Evolutionary conservation across 2,113 vertebrate genomes (phyloP).

Genomic region (Lepus europaeus): DNA sequence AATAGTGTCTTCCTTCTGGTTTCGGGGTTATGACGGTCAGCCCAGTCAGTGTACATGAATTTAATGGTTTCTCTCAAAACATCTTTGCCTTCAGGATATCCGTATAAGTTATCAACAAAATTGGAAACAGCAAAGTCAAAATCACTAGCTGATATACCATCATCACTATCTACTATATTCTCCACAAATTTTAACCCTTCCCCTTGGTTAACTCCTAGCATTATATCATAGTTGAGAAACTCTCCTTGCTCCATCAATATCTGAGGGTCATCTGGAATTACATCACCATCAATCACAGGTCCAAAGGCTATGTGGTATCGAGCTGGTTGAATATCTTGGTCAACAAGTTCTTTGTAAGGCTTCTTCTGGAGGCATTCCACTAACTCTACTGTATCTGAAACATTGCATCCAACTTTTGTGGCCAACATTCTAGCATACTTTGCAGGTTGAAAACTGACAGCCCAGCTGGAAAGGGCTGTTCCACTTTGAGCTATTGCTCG

Average conservation of each 20-base stretch:
- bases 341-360: conserved; percentile 98
- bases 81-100: conserved; percentile 99
- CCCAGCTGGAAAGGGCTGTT: conserved; percentile 98
- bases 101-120: conserved; percentile 98
- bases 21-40: conserved; percentile 97
- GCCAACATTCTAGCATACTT: conserved; percentile 98
- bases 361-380: conserved; percentile 97
- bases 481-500: conserved; percentile 99
- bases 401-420: conserved; percentile 98
- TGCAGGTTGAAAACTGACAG: conserved; percentile 98
- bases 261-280: conserved; percentile 98
- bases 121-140: conserved; percentile 99
- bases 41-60: conserved; percentile 99
- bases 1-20: conserved; percentile 96
- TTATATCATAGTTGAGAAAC: conserved; percentile 99
- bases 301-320: conserved; percentile 99
- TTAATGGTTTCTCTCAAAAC: conserved; percentile 98
- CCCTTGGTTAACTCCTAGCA: conserved; percentile 99
- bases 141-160: conserved; percentile 98
- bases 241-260: conserved; percentile 99
- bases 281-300: conserved; percentile 99
- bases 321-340: conserved; percentile 99
- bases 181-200: conserved; percentile 99
- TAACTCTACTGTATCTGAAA: conserved; percentile 96
- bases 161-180: conserved; percentile 98